Evolutionary conservation across 2,888 invertebrate genomes (phyloP).

Genomic region (Dione vanillae): DNA sequence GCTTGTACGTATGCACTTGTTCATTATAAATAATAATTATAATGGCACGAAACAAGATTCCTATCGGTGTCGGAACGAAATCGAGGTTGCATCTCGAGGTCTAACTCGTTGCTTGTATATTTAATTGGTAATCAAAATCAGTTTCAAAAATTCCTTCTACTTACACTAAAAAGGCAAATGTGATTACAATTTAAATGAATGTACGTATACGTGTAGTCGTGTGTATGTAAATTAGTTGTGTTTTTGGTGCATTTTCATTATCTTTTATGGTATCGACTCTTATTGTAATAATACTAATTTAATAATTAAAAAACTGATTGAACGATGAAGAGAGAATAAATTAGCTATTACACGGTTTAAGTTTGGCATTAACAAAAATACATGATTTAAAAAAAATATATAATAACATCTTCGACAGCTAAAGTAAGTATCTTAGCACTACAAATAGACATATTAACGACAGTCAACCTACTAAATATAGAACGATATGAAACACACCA

Average conservation of each 20-base stretch:
- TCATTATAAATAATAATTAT: constrained; percentile 46
- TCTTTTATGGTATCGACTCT: neutral
- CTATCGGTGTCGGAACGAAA: constrained; percentile 52
- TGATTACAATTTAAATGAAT: constrained; percentile 11
- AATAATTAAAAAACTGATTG: neutral
- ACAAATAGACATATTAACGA: no score
- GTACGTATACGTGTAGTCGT: neutral
- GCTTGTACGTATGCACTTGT: constrained; percentile 13
- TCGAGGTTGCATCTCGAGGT: constrained; percentile 46
- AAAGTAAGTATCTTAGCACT: no score
- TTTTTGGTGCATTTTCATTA: neutral
- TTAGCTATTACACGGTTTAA: no score
- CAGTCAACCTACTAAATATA: no score
- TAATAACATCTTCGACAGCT: no score
- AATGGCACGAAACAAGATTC: constrained; percentile 52
- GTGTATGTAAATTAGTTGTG: constrained; percentile 16
- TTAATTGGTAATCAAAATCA: constrained; percentile 30
- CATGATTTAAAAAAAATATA: no score
- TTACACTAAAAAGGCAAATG: constrained; percentile 12
- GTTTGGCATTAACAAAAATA: no score
- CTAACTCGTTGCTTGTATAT: constrained; percentile 37
- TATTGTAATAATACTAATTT: constrained; percentile 1
- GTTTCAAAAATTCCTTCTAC: constrained; percentile 9
- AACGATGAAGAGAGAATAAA: neutral
- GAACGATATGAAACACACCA: no score